These are phyloP conservation scores for Hippoglossus hippoglossus DNA, from an alignment of 2,797 vertebrate species.

Conservation along the genomic window DNA sequence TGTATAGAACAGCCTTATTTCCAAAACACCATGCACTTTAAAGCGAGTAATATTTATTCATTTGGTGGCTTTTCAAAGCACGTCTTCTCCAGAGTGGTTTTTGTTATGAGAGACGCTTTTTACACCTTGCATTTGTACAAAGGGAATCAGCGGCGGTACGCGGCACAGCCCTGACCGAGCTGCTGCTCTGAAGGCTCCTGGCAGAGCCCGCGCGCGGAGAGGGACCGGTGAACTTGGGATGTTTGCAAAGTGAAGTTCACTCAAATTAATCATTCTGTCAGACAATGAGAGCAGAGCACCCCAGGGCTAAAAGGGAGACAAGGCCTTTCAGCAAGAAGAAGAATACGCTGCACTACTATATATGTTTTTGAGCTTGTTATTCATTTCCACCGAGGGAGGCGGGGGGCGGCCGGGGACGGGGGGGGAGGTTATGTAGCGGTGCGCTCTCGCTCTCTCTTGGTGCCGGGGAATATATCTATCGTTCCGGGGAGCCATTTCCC, in stretches of 20 bases:
- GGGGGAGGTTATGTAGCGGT: constrained; percentile 51
- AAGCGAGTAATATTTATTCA: constrained; percentile 1
- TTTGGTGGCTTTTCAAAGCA: constrained; percentile 4
- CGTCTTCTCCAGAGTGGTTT: constrained; percentile 2
- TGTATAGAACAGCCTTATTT: not conserved
- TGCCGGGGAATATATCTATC: constrained; percentile 68
- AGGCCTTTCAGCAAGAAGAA: constrained; percentile 82
- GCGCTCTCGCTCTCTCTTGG: constrained; percentile 43
- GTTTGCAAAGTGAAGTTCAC: constrained; percentile 85
- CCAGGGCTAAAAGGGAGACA: constrained; percentile 83
- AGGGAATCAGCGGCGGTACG: constrained; percentile 25
- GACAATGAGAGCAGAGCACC: constrained; percentile 83
- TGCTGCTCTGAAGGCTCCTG: constrained; percentile 39
- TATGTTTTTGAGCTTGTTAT: constrained; percentile 80
- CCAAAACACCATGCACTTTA: constrained; percentile 8
- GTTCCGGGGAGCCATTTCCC: constrained; percentile 72
- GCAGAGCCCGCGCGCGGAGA: constrained; percentile 28
- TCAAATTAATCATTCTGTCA: constrained; percentile 88
- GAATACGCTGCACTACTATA: constrained; percentile 68
- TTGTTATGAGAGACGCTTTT: constrained; percentile 16
- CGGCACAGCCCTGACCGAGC: constrained; percentile 21
- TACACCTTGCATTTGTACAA: constrained; percentile 24
- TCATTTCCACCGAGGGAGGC: constrained; percentile 75
- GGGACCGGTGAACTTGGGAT: constrained; percentile 76
- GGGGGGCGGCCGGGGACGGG: not conserved